Conservation (phyloP, 2,113 vertebrate species). For the Pseudorasbora parva region DNA sequence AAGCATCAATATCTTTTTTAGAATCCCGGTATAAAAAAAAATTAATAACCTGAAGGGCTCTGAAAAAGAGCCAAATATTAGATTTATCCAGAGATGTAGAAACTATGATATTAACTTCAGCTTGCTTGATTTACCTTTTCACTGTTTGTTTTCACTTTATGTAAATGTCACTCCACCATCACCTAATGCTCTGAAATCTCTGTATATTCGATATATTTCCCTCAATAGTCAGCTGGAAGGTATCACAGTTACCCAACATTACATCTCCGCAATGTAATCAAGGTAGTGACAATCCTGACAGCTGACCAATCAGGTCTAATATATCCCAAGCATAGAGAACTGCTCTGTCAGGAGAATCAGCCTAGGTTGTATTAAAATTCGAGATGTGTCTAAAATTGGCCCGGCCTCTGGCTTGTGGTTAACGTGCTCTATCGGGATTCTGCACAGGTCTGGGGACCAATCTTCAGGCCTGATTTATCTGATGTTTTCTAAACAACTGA, state of each 20-base stretch:
- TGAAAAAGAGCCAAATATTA: background rate
- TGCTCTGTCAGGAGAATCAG: slow-evolving; percentile 60
- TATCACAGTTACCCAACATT: slow-evolving; percentile 41
- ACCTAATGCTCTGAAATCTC: slow-evolving; percentile 16
- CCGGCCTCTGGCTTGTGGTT: slow-evolving; percentile 54
- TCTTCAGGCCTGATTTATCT: slow-evolving; percentile 68
- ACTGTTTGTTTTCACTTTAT: slow-evolving; percentile 28
- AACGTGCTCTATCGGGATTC: slow-evolving; percentile 62
- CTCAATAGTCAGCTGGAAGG: slow-evolving; percentile 35
- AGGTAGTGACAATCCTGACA: slow-evolving; percentile 51
- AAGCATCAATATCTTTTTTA: background rate
- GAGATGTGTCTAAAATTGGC: slow-evolving; percentile 61
- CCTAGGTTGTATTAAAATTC: slow-evolving; percentile 57
- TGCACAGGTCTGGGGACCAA: slow-evolving; percentile 56
- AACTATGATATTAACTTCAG: slow-evolving; percentile 8
- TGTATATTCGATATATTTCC: slow-evolving; percentile 51
- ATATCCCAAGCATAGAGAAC: slow-evolving; percentile 51
- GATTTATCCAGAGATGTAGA: slow-evolving; percentile 27
- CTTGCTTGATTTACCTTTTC: slow-evolving; percentile 35
- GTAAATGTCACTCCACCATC: slow-evolving; percentile 38
- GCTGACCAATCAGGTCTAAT: slow-evolving; percentile 58
- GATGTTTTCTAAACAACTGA: slow-evolving; percentile 69
- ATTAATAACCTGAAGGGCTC: background rate
- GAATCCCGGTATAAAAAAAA: background rate
- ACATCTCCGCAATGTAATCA: slow-evolving; percentile 49